Evolutionary conservation across 2,113 vertebrate genomes (phyloP), one percentile per base, ranked within the genome.

Genomic region (Atlantisia rogersi): DNA sequence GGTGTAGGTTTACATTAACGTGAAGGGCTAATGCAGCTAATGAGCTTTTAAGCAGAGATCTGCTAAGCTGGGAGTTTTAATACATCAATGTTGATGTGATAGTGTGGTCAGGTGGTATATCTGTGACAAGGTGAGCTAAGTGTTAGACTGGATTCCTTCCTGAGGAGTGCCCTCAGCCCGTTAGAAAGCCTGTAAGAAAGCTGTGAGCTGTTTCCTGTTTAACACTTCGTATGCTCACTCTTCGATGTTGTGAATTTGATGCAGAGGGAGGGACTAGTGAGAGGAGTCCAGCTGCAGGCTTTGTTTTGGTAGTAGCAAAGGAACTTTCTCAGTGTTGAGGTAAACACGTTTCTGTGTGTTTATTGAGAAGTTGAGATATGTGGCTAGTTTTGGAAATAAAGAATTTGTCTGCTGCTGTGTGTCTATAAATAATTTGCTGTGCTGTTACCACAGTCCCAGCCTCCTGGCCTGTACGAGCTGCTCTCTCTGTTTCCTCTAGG

Each of bases 401-500:
- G n/a, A 40, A 59, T 78, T 26, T 17, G 17, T 65, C 39, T 90
- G 65, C 48, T 0, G 9, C 40, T 79, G 10, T 15, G 21, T 55
- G 18, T 60, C 39, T 75, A n/a, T 89, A 89, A 79, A 58, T 48
- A 60, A 55, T 88, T 58, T 55, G 52, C 53, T 3, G 32, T 15
- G 82, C n/a, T 58, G n/a, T 46, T 82, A 73, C 81, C 64, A 1
- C 2, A 11, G 48, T 28, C 17, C 50, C 37, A 88, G 79, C 19
- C 50, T 74, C 39, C 73, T 74, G 37, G 50, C 53, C 55, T 31
- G 4, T n/a, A 18, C 82, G 52, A 82, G 21, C 31, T 46, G 0
- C 90, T 92, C 73, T 91, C 70, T 74, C 65, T 82, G 71, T 82
- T 90, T 90, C 86, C 85, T 90, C 82, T 62, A 99, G 99, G 99